These are phyloP conservation scores for Ophion costatus DNA, from an alignment of 2,888 invertebrate species.

Conservation along the genomic window DNA sequence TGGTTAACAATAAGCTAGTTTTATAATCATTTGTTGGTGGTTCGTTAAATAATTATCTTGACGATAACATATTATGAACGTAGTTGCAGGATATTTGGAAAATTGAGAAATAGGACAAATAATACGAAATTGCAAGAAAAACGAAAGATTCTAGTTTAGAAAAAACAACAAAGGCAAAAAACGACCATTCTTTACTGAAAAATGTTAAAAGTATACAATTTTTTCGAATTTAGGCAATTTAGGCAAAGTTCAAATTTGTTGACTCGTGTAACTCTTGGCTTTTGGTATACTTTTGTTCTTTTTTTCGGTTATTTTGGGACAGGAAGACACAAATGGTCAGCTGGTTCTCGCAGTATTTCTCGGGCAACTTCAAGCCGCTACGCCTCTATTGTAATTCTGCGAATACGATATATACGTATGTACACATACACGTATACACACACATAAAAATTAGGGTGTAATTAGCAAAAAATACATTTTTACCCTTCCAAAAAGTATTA, in stretches of 20 bases:
- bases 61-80: neutral
- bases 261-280: neutral
- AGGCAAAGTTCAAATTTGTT: neutral
- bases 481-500: neutral
- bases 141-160: neutral
- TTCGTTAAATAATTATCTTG: neutral
- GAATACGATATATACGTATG: neutral
- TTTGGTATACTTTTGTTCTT: neutral
- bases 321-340: conserved; percentile 70
- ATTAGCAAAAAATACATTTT: neutral
- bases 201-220: too few species aligned
- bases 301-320: conserved; percentile 33
- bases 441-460: neutral
- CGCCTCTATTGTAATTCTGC: conserved; percentile 57
- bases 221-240: too few species aligned
- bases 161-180: neutral
- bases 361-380: conserved; percentile 65
- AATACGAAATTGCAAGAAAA: neutral
- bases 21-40: too few species aligned
- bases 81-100: neutral
- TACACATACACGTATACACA: neutral
- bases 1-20: too few species aligned
- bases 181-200: too few species aligned
- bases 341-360: conserved; percentile 69
- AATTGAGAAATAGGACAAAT: neutral